These are phyloP conservation scores for Hecatera dysodea DNA, from an alignment of 2,888 invertebrate genomes.

Conservation along the genomic window DNA sequence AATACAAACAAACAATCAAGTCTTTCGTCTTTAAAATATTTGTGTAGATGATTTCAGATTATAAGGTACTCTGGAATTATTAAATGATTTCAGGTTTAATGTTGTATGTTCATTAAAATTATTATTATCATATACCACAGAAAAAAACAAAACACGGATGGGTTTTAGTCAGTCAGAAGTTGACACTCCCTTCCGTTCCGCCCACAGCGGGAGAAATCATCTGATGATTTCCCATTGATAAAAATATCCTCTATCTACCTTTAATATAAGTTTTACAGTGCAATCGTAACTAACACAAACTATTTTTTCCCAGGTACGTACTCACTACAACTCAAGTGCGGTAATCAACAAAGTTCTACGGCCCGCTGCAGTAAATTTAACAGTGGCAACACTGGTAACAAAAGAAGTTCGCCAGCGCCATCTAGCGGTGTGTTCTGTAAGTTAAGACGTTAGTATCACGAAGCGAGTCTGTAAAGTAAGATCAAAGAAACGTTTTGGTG, in stretches of 20 bases:
- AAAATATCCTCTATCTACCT: neutral
- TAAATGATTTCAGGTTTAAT: too few species aligned
- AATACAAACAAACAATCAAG: too few species aligned
- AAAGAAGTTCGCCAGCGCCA: slow-evolving; percentile 73
- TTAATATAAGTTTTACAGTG: slow-evolving; percentile 12
- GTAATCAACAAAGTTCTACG: slow-evolving; percentile 68
- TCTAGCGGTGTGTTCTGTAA: slow-evolving; percentile 63
- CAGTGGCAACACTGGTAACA: slow-evolving; percentile 79
- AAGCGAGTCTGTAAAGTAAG: slow-evolving; percentile 15
- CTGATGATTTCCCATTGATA: too few species aligned
- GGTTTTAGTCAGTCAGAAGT: too few species aligned
- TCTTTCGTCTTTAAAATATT: too few species aligned
- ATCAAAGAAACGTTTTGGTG: slow-evolving; percentile 40
- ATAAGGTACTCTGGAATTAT: too few species aligned
- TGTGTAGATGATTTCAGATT: too few species aligned
- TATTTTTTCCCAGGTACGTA: slow-evolving; percentile 75
- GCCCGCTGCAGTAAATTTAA: slow-evolving; percentile 72
- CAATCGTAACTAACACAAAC: slow-evolving; percentile 36
- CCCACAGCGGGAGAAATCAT: too few species aligned
- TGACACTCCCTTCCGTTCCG: too few species aligned
- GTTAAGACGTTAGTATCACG: slow-evolving; percentile 41
- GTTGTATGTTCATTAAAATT: too few species aligned
- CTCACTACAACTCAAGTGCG: slow-evolving; percentile 48
- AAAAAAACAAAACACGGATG: too few species aligned
- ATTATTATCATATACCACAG: too few species aligned